These are phyloP conservation scores for Trichomalopsis sarcophagae DNA, from an alignment of 1,140 invertebrate species.

Conservation along the genomic window DNA sequence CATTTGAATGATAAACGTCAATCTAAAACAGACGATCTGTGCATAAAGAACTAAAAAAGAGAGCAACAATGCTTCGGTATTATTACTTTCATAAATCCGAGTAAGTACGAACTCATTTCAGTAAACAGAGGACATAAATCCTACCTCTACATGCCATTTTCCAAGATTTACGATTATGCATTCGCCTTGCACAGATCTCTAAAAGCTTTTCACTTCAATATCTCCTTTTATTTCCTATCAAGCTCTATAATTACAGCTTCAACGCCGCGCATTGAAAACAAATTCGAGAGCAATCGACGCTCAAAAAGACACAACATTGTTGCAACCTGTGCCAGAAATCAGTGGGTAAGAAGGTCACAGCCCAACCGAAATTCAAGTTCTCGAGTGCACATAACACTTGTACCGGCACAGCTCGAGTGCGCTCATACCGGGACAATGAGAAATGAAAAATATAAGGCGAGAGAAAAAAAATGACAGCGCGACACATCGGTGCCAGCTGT, in stretches of 20 bases:
- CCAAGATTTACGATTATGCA: background rate
- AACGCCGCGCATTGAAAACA: background rate
- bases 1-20: too few species aligned
- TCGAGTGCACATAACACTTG: background rate
- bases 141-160: background rate
- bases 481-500: constrained; percentile 24
- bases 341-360: background rate
- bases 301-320: background rate
- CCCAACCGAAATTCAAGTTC: background rate
- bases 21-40: too few species aligned
- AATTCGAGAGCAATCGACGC: background rate
- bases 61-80: too few species aligned
- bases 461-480: background rate
- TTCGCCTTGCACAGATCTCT: background rate
- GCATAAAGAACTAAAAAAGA: too few species aligned
- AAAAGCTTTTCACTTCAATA: background rate
- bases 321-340: background rate
- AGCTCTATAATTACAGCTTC: background rate
- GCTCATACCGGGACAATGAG: background rate
- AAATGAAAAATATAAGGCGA: constrained; percentile 20
- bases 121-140: background rate
- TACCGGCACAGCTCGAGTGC: background rate
- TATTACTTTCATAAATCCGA: background rate
- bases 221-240: background rate
- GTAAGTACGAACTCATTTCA: background rate